Base-by-base conservation (phyloP, 1,140 invertebrate genomes). In the Diorhabda elongata region DNA sequence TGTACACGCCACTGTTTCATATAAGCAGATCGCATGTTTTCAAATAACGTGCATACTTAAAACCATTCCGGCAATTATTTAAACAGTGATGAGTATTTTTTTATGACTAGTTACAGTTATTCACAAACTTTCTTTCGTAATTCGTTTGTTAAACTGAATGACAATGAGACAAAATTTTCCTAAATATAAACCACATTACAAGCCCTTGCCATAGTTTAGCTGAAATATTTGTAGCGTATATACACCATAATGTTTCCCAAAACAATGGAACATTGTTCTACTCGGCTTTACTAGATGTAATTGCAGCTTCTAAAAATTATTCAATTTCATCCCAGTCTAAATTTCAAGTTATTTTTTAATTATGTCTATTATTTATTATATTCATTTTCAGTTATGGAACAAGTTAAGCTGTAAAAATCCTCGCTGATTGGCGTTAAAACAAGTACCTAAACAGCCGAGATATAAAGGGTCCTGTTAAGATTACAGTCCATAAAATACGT, bases 371-470 rank as follows among this genome's bases (percentile, higher is more conserved):
- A 26, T 26, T 26, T 26, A 26, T 26, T 26, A 26, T 26, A 26
- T 26, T 26, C 26, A 26, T 26, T 26, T 26, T 26, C 26, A 26
- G 26, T 26, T 26, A 26, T 26, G 26, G 1, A 26, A 26, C 26
- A 26, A 26, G 26, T 26, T 26, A 26, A 26, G 26, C 26, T 26
- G 26, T 26, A 52, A 66, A 60, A 45, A 45, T 63, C 60, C 47
- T 63, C 64, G 70, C 69, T 72, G 69, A 72, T 69, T 70, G 44
- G 71, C 71, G 61, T 62, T 72, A 72, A 70, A 72, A 72, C 68
- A 72, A 72, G 68, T 70, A 72, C 26, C 0, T 26, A 26, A 26
- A 58, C 68, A 67, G 26, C 60, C 68, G 67, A 72, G 69, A 64
- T 70, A 72, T 68, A 69, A 72, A 52, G 47, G 68, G 58, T 58